phyloP scores from a whole-genome alignment of 2,113 vertebrate genomes.

The Catharus fuscescens region DNA sequence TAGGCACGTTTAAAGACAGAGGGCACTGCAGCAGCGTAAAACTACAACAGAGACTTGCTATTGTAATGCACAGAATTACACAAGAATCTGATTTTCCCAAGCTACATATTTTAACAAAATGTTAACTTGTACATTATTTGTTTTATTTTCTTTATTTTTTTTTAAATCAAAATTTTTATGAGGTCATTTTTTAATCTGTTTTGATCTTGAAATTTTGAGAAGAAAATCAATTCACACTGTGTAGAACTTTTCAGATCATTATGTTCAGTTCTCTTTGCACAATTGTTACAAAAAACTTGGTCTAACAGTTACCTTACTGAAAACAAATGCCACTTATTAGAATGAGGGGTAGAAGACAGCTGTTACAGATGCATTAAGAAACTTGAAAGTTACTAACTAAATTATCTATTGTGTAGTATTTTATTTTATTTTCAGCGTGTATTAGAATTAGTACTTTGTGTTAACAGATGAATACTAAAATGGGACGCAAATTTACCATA shows the following conservation, averaged over 20 bases:
- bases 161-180: neutral
- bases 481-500: neutral
- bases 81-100: neutral
- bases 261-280: neutral
- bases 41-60: neutral
- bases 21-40: constrained; percentile 64
- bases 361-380: neutral
- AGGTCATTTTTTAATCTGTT: neutral
- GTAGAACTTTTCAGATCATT: neutral
- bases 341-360: neutral
- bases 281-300: neutral
- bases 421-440: neutral
- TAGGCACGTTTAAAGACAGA: constrained; percentile 64
- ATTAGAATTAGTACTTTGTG: neutral
- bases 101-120: neutral
- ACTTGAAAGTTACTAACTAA: neutral
- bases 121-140: neutral
- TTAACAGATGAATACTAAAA: neutral
- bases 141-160: neutral
- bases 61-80: neutral
- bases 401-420: neutral
- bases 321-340: neutral
- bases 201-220: neutral
- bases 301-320: neutral
- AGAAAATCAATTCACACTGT: neutral